Conservation (phyloP, 92 coral and sea anemone genomes). For the Montipora capitata region DNA sequence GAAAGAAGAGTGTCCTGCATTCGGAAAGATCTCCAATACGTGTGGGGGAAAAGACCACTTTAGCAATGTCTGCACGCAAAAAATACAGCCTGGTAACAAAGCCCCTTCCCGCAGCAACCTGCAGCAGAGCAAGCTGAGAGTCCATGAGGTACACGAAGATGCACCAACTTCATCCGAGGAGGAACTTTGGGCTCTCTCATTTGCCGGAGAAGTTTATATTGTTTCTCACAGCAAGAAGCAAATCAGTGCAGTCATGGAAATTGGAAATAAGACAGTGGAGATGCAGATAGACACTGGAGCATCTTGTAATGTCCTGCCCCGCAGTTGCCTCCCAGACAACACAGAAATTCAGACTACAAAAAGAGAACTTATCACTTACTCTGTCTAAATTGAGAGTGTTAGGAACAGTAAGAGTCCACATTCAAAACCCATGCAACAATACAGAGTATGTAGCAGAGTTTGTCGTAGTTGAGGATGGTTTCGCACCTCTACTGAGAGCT, state of each 20-base stretch:
- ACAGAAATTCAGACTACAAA: neutral
- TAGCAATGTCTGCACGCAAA: neutral
- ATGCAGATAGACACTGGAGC: slow-evolving; percentile 30
- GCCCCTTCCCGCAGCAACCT: slow-evolving; percentile 7
- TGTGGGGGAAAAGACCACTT: neutral
- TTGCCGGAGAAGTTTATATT: no score
- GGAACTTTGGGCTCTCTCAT: neutral
- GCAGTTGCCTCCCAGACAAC: neutral
- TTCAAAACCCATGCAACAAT: slow-evolving; percentile 34
- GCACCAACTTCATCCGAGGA: neutral
- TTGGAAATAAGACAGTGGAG: neutral
- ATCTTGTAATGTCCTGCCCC: slow-evolving; percentile 24
- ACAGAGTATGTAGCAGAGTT: slow-evolving; percentile 27
- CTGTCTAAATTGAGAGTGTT: neutral
- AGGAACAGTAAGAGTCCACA: slow-evolving; percentile 24
- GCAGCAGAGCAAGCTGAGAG: neutral
- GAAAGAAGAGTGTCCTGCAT: no score
- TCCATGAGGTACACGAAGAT: neutral
- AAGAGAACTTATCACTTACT: neutral
- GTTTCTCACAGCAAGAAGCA: neutral
- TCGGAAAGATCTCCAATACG: no score
- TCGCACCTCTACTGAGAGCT: slow-evolving; percentile 36
- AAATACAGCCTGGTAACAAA: neutral
- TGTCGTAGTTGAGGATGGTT: slow-evolving; percentile 43
- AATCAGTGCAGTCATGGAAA: slow-evolving; percentile 33